Evolutionary conservation across 2,113 vertebrate species (phyloP), one percentile per base, ranked within the genome.

Genomic region (Gallinago jamesoni): DNA sequence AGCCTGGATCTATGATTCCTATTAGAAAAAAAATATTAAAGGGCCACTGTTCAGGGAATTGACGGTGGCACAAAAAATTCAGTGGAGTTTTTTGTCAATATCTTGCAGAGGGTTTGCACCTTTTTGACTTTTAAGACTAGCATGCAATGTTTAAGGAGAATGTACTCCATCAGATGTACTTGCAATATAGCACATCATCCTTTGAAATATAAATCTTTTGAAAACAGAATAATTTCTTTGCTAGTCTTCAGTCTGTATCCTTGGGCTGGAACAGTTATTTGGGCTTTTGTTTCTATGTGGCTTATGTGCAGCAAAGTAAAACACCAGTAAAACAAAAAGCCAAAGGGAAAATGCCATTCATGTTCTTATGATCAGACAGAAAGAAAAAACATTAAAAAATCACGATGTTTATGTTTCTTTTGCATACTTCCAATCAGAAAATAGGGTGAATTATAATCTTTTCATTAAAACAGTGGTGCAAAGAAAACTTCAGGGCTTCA

Each of bases 21-120:
- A 94, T 92, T 94, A 96, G 82, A 96, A 94, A 93, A 93, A 55
- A 96, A 96, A 94, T 93, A 97, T 94, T 94, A 94, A 94, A 94
- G 81, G 50, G 67, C 77, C 41, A 87, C 92, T 92, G 77, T 73
- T 94, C 74, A 59, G 95, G 89, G 92, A 96, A 96, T 94, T 96
- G 90, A 94, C 94, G 89, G 62, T 95, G 87, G 92, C 91, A 95
- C 81, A 96, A 95, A 95, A 89, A 96, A 94, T 96, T 96, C 89
- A 94, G 87, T 59, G 63, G 73, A 77, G 77, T 80, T 96, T 96
- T 93, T 91, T 10, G 7, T 95, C 92, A 93, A 79, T 96, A 93
- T 60, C 43, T 90, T 84, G 67, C 80, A 78, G 62, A 73, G 23
- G 15, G 20, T 21, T 73, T 92, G 41, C 57, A 92, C 30, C 53